Percentiles rank a stretch among this genome's conserved stretches.
These are phyloP conservation scores for Leptobrachium leishanense DNA, from an alignment of 2,113 vertebrate genomes.

Conservation along the genomic window DNA sequence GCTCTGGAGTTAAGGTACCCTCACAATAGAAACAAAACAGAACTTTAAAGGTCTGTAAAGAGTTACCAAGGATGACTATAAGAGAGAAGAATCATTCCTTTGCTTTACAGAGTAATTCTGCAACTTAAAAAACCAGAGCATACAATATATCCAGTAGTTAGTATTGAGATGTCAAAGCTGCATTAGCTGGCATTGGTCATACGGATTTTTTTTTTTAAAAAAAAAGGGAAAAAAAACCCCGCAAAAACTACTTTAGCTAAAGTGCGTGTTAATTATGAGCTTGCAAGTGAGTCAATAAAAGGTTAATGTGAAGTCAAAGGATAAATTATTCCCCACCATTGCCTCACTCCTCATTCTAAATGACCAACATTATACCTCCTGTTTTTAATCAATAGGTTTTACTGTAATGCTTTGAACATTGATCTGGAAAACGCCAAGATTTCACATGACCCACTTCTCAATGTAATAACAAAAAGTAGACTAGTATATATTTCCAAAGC, in stretches of 20 bases:
- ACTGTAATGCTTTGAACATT: slow-evolving; percentile 92
- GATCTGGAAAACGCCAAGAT: slow-evolving; percentile 70
- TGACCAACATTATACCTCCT: slow-evolving; percentile 85
- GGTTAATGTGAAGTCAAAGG: slow-evolving; percentile 99
- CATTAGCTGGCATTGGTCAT: slow-evolving; percentile 69
- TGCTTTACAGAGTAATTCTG: not conserved
- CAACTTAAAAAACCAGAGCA: not conserved
- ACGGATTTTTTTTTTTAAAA: slow-evolving; percentile 59
- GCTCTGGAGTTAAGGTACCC: no score
- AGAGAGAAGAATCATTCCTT: no score
- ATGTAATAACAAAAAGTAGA: slow-evolving; percentile 3
- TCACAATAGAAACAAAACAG: no score
- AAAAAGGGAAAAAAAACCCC: slow-evolving; percentile 5
- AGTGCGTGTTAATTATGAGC: slow-evolving; percentile 99
- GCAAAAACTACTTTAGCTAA: slow-evolving; percentile 98
- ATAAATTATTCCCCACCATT: slow-evolving; percentile 96
- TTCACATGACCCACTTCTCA: slow-evolving; percentile 36
- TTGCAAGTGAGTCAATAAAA: slow-evolving; percentile 98
- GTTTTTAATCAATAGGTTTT: slow-evolving; percentile 97
- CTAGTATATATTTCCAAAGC: slow-evolving; percentile 3
- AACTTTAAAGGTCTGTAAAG: no score
- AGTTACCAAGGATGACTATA: no score
- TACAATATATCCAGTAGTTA: not conserved
- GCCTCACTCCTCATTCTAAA: slow-evolving; percentile 92
- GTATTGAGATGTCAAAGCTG: slow-evolving; percentile 53